Evolutionary conservation across 2,888 invertebrate genomes (phyloP).

Genomic region (Mantis religiosa): DNA sequence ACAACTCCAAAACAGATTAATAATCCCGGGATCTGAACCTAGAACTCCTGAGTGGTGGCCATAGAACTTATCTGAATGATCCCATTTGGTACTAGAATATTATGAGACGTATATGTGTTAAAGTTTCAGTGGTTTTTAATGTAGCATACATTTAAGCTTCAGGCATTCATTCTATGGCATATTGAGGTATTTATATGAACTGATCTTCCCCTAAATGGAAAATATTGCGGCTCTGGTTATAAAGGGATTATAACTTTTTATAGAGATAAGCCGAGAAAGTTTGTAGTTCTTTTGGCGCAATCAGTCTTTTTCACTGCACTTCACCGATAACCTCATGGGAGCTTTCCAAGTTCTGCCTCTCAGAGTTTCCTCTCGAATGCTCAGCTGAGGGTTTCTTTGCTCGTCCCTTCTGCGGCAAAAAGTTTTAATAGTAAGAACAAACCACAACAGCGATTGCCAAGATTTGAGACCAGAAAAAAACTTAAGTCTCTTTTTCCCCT

Average conservation of each 20-base stretch:
- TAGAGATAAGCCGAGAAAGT: background rate
- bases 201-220: background rate
- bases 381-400: background rate
- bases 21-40: too few species aligned
- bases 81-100: too few species aligned
- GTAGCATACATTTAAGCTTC: too few species aligned
- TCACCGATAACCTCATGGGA: background rate
- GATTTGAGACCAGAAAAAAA: background rate
- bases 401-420: background rate
- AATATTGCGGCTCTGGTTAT: background rate
- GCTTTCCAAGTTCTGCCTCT: background rate
- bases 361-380: background rate
- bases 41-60: too few species aligned
- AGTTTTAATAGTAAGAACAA: background rate
- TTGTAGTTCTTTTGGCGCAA: background rate
- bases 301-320: background rate
- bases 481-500: background rate
- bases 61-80: too few species aligned
- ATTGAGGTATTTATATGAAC: too few species aligned
- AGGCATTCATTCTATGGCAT: too few species aligned
- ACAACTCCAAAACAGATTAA: too few species aligned
- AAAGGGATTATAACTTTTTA: background rate
- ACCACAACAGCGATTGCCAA: background rate
- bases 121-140: too few species aligned
- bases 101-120: too few species aligned